A percentile compares a stretch with the other conserved stretches of the same genome.
These are phyloP conservation scores for Ostrea denselamellosa DNA, from an alignment of 1,140 invertebrate genomes.

Conservation along the genomic window DNA sequence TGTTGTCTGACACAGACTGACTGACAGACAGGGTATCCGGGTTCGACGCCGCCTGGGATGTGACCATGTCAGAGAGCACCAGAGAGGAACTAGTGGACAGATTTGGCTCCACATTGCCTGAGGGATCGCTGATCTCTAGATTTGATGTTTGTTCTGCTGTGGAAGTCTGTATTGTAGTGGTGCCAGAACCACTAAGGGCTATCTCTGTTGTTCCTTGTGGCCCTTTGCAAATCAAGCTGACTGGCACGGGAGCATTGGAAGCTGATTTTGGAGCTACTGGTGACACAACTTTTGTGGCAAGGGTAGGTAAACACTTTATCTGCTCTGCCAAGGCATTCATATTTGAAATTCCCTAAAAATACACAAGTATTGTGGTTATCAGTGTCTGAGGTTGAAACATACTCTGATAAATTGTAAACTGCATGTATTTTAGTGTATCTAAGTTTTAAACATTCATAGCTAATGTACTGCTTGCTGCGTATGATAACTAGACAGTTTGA, in stretches of 20 bases:
- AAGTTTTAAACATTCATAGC: no score
- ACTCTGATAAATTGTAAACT: no score
- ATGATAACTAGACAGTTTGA: no score
- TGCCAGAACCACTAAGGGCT: neutral
- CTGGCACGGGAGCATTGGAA: slow-evolving; percentile 45
- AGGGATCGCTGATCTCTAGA: neutral
- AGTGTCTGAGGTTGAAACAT: no score
- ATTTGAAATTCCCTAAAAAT: neutral
- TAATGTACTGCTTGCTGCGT: no score
- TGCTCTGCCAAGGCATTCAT: slow-evolving; percentile 24
- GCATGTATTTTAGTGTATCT: no score
- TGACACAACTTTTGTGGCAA: neutral
- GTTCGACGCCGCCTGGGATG: neutral
- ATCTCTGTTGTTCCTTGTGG: slow-evolving; percentile 31
- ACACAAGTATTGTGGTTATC: neutral
- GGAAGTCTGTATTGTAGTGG: neutral
- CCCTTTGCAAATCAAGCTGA: neutral
- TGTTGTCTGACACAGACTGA: neutral
- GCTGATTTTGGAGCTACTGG: slow-evolving; percentile 21
- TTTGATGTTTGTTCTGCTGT: neutral
- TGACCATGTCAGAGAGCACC: neutral
- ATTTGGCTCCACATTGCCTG: neutral
- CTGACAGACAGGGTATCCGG: neutral
- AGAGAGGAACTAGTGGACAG: neutral
- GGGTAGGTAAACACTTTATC: neutral